Percentiles rank a stretch among this genome's conserved stretches.
Evolutionary conservation across 2,113 vertebrate genomes (phyloP).

Genomic region (Setophaga petechia): DNA sequence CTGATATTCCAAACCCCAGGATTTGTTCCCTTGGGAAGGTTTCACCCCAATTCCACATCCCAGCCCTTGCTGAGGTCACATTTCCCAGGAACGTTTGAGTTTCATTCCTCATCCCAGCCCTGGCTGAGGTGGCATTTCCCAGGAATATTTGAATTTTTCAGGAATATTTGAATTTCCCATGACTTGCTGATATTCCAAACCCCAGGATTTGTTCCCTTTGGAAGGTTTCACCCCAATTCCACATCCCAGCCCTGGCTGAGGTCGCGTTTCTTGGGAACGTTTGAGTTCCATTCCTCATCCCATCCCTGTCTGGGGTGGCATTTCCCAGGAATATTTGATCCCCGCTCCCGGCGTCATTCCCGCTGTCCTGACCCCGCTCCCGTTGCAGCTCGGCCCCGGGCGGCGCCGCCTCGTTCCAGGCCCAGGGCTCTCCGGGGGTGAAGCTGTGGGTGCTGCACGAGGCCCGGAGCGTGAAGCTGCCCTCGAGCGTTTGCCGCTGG

Average conservation of each 20-base stretch:
- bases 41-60: too few species aligned
- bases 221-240: neutral
- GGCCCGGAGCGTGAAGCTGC: neutral
- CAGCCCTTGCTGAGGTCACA: too few species aligned
- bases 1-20: too few species aligned
- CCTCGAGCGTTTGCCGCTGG: constrained; percentile 43
- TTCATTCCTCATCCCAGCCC: too few species aligned
- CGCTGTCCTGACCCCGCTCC: neutral
- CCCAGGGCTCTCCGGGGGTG: constrained; percentile 35
- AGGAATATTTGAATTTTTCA: too few species aligned
- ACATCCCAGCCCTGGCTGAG: too few species aligned
- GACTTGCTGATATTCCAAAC: neutral
- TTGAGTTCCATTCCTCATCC: too few species aligned
- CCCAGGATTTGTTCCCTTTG: neutral
- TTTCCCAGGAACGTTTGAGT: too few species aligned
- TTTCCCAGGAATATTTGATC: neutral
- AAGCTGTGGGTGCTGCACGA: constrained; percentile 45
- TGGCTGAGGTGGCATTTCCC: too few species aligned
- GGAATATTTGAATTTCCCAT: too few species aligned
- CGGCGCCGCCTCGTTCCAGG: constrained; percentile 49
- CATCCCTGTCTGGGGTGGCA: rapidly evolving
- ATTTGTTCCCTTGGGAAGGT: too few species aligned
- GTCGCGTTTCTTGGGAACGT: rapidly evolving
- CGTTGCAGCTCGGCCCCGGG: constrained; percentile 55
- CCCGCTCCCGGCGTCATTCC: neutral